Base-by-base conservation (phyloP, 2,888 invertebrate species). In the Amiota mariae region DNA sequence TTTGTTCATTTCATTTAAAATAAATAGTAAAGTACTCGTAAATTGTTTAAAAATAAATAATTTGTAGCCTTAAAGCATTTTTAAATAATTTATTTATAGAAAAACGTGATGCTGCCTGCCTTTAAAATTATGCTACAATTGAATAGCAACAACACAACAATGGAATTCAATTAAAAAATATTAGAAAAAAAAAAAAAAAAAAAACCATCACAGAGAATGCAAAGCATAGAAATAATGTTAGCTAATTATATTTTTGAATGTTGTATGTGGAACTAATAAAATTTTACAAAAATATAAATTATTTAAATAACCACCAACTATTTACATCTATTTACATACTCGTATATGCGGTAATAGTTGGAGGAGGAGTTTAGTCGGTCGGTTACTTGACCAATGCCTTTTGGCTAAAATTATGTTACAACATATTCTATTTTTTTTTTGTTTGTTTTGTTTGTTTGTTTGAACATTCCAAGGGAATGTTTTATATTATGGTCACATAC, bases 161-260 rank as follows among this genome's bases (percentile, higher is more conserved):
- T 6, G 54, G 36, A 36, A 36, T 36, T 36, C 36, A 36, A 36
- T 59, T 71, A 70, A 75, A 57, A 70, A 66, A 46, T 70, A 61
- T 71, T 48, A 18, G 49, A 48, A 70, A 71, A 64, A 71, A 70
- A 73, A 6, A 46, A 13, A 63, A 13, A 63, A 59, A 36, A 24
- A 68, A 49, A 48, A 6, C n/a, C n/a, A n/a, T n/a, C n/a, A n/a
- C n/a, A n/a, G n/a, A n/a, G n/a, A n/a, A 48, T 48, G 24, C 24
- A 24, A 24, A 24, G 12, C 63, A 24, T 24, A 24, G 3, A 24
- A 24, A 24, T 3, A 24, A 66, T 15, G 54, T 10, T 61, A 36
- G 63, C 75, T 75, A 78, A 78, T 77, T 73, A 75, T 70, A 71
- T 75, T 73, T 51, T 36, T 51, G 70, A 68, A 64, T 75, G 72